phyloP scores from a whole-genome alignment of 2,113 vertebrate genomes.

The Cacatua alba region DNA sequence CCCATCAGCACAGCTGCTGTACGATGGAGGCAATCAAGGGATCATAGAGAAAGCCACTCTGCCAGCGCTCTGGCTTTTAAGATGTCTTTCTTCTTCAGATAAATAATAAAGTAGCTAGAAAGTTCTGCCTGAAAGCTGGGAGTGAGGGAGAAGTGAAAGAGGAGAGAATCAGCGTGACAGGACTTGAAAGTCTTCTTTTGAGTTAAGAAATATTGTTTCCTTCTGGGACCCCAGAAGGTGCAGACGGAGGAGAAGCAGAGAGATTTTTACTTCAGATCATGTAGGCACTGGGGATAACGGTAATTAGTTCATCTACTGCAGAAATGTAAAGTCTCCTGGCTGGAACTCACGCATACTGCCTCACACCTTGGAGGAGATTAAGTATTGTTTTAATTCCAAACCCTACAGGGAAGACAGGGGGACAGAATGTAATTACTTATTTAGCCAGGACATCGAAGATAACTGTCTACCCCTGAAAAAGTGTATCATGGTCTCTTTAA shows the following conservation, averaged over 20 bases:
- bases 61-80: not conserved
- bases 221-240: not conserved
- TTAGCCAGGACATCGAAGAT: not conserved
- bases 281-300: not conserved
- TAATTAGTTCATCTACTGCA: constrained; percentile 30
- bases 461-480: not conserved
- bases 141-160: not conserved
- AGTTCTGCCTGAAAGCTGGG: not conserved
- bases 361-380: constrained; percentile 15
- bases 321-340: constrained; percentile 12
- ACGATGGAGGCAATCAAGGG: not conserved
- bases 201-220: not conserved
- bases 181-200: not conserved
- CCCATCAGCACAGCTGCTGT: not conserved
- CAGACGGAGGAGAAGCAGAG: not conserved
- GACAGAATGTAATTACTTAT: constrained; percentile 33
- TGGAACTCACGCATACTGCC: not conserved
- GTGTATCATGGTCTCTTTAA: not conserved
- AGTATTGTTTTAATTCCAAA: constrained; percentile 37
- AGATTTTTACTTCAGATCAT: constrained; percentile 33
- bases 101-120: not conserved
- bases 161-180: not conserved
- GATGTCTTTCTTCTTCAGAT: not conserved
- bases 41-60: not conserved
- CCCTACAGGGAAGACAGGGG: not conserved